Base-by-base conservation (phyloP, 2,888 invertebrate genomes). In the Tyria jacobaeae region DNA sequence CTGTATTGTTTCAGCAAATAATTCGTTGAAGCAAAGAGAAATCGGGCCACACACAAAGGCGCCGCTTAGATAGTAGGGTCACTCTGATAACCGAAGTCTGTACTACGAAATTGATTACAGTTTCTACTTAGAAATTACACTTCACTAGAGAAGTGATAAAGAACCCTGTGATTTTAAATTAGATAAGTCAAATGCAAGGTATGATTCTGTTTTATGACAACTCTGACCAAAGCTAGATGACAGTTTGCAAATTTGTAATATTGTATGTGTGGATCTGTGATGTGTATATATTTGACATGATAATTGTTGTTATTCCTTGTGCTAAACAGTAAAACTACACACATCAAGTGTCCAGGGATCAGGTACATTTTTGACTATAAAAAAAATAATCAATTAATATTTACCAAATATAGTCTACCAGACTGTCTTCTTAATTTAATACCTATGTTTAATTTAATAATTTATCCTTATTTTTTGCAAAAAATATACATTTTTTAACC, bases 1-100 rank as follows among this genome's bases (percentile, higher is more conserved):
- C 86, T 87, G 84, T 92, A 91, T 93, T 92, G 92, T 91, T 91
- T 90, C 86, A 90, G 90, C 89, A 92, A 93, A 93, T 93, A 91
- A 86, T 92, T 90, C 92, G 83, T 80, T 84, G 93, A 91, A 87
- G 78, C 81, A 82, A 81, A 80, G 82, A 87, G 91, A 91, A 93
- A 92, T 92, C 91, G 89, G 89, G 83, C 79, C 82, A 68, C 80
- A 82, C 70, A 85, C 87, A 86, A 87, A 90, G 86, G 82, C 76
- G 79, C 86, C 88, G 88, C 82, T 57, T 73, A 81, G 81, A 87
- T 88, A 85, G 73, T 76, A 77, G 77, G 83, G 82, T 83, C 81
- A 83, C 80, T 82, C 75, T 76, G 82, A 82, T 83, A 82, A 82
- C 77, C 72, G 27, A 59, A 39, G 53, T 48, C 41, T 25, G 41